These are phyloP conservation scores for Heliconius melpomene DNA, from an alignment of 1,140 invertebrate genomes.

Conservation along the genomic window DNA sequence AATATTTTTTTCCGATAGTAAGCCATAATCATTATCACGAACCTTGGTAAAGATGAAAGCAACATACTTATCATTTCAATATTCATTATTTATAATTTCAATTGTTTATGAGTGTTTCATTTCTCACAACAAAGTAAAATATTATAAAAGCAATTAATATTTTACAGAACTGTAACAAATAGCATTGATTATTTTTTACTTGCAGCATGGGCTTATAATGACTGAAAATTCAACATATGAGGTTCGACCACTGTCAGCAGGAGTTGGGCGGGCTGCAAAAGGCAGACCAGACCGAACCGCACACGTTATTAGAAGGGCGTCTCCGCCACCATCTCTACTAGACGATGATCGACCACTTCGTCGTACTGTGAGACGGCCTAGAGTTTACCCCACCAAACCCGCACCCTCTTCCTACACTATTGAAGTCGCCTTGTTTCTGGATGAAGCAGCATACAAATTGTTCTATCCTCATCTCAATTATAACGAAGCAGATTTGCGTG, in stretches of 20 bases:
- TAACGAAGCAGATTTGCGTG: slow-evolving; percentile 84
- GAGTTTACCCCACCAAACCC: slow-evolving; percentile 56
- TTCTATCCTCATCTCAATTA: slow-evolving; percentile 86
- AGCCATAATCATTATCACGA: not conserved
- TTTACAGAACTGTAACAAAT: not conserved
- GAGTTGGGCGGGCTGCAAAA: slow-evolving; percentile 54
- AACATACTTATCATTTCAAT: not conserved
- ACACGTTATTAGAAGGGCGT: slow-evolving; percentile 82
- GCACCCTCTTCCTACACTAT: slow-evolving; percentile 79
- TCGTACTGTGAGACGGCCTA: slow-evolving; percentile 49
- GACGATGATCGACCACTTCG: slow-evolving; percentile 61
- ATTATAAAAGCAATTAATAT: not conserved
- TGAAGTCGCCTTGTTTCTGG: slow-evolving; percentile 88
- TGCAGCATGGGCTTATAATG: slow-evolving; percentile 84
- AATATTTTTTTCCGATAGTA: slow-evolving; percentile 2
- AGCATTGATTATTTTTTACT: slow-evolving; percentile 16
- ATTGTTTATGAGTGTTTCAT: not conserved
- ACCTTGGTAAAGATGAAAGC: not conserved
- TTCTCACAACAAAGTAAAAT: not conserved
- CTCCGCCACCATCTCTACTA: slow-evolving; percentile 60
- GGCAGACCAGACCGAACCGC: slow-evolving; percentile 57
- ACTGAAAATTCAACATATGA: slow-evolving; percentile 84
- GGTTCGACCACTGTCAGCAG: slow-evolving; percentile 82
- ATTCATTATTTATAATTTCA: not conserved
- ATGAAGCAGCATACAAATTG: slow-evolving; percentile 86